A percentile compares a stretch with the other conserved stretches of the same genome.
These are phyloP conservation scores for Pithys albifrons DNA, from an alignment of 2,113 vertebrate species.

Conservation along the genomic window DNA sequence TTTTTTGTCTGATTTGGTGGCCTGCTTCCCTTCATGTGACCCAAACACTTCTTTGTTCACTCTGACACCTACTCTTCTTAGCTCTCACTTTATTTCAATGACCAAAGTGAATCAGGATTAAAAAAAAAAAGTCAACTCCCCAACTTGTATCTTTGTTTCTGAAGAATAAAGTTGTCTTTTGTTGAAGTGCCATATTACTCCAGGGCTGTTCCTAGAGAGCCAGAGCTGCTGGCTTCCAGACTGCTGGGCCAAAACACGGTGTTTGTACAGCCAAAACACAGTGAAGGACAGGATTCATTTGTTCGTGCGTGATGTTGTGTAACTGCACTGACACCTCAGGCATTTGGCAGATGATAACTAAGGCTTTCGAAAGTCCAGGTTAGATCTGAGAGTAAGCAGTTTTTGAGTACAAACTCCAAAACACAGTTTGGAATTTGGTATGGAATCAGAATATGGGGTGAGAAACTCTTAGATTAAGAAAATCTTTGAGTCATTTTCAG, in stretches of 20 bases:
- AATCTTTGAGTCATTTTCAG: neutral
- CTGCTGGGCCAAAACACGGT: neutral
- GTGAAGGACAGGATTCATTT: neutral
- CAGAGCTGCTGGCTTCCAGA: neutral
- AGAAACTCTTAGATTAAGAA: neutral
- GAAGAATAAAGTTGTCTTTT: neutral
- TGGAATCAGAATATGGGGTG: neutral
- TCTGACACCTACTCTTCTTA: neutral
- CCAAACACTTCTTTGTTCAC: neutral
- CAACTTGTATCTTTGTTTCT: neutral
- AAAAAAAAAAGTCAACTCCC: neutral
- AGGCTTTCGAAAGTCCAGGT: neutral
- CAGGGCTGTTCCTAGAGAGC: neutral
- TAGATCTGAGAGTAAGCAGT: neutral
- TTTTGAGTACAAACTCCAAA: neutral
- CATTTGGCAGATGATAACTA: neutral
- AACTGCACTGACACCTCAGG: neutral
- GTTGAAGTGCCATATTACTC: neutral
- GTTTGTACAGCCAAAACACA: neutral
- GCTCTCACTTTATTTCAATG: neutral
- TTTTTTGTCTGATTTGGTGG: neutral
- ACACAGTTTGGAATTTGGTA: neutral
- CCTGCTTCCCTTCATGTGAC: neutral
- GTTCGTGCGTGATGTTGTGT: fast-evolving
- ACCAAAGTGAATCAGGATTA: neutral